Evolutionary conservation across 2,888 invertebrate genomes (phyloP).

Genomic region (Hermodice carunculata): DNA sequence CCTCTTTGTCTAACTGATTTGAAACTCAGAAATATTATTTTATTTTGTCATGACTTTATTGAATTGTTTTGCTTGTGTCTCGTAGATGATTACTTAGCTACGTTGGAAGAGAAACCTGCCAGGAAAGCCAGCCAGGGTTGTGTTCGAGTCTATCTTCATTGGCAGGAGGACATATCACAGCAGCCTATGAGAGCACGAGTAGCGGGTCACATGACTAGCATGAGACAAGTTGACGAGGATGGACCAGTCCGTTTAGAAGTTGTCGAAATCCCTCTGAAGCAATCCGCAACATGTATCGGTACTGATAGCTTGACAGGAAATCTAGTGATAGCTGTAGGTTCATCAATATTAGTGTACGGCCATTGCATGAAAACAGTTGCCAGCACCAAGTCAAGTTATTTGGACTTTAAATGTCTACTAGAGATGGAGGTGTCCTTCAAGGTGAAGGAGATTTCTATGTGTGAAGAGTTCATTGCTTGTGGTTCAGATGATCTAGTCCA

Average conservation of each 20-base stretch:
- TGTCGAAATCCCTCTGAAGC: slow-evolving; percentile 79
- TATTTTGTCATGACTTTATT: too few relatives aligned
- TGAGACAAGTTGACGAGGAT: slow-evolving; percentile 1
- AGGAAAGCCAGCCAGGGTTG: slow-evolving; percentile 71
- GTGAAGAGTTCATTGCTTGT: slow-evolving; percentile 79
- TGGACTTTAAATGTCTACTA: slow-evolving; percentile 68
- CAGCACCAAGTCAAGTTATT: neutral
- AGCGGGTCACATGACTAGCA: slow-evolving; percentile 72
- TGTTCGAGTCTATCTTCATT: slow-evolving; percentile 82
- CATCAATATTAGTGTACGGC: slow-evolving; percentile 73
- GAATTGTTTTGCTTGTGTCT: too few relatives aligned
- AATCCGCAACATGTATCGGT: slow-evolving; percentile 71
- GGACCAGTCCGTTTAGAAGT: slow-evolving; percentile 72
- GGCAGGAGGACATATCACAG: slow-evolving; percentile 74
- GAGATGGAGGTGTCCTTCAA: slow-evolving; percentile 77
- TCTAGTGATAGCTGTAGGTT: slow-evolving; percentile 70
- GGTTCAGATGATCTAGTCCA: slow-evolving; percentile 76
- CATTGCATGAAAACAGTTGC: slow-evolving; percentile 14
- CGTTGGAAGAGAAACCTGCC: slow-evolving; percentile 73
- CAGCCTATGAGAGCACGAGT: slow-evolving; percentile 77
- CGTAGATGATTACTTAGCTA: slow-evolving; percentile 77
- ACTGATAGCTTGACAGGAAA: slow-evolving; percentile 65
- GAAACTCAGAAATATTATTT: too few relatives aligned
- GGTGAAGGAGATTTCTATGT: slow-evolving; percentile 74
- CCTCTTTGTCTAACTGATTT: too few relatives aligned